Base-by-base conservation (phyloP, 2,888 invertebrate genomes). In the Erebia aethiops region DNA sequence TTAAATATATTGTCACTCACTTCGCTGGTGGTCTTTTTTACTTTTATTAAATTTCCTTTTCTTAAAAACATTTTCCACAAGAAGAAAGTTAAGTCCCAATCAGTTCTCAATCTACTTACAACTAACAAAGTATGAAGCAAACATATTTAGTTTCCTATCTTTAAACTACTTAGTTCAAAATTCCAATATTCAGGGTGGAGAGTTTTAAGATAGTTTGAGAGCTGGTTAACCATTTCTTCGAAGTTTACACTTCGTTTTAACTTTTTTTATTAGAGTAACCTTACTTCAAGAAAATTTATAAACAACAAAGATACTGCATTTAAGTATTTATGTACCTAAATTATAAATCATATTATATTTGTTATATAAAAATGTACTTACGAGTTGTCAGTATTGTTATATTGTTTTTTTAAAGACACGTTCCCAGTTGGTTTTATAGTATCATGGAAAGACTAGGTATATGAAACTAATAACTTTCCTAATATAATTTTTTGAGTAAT, bases 131-230 rank as follows among this genome's bases (percentile, higher is more conserved):
- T 65, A 70, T 46, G 73, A 73, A 52, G 67, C 64, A 70, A 70
- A 68, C 70, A 74, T 73, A 71, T 74, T 74, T 74, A 69, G 58
- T 66, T 62, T 62, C 56, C 62, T 52, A 71, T 70, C 70, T 65
- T 65, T 67, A 68, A 70, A 66, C 21, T 66, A 66, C 64, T 51
- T 56, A 46, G 43, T 66, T 52, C 61, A 70, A 46, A 71, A 58
- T 70, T 68, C 56, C 68, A 57, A 26, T 57, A 52, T 65, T 65
- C 54, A 18, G 16, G 13, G 35, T 49, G 7, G 41, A 35, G 63
- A 56, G 43, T 46, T 56, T 56, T 43, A 14, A 56, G 46, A 62
- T 14, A 49, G 21, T 18, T 21, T 46, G 2, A 13, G 62, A 62
- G 14, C 21, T 46, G 14, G 21, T 14, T 21, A 62, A 46, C 43